Conservation (phyloP, 2,113 vertebrate species). For the Aix galericulata region DNA sequence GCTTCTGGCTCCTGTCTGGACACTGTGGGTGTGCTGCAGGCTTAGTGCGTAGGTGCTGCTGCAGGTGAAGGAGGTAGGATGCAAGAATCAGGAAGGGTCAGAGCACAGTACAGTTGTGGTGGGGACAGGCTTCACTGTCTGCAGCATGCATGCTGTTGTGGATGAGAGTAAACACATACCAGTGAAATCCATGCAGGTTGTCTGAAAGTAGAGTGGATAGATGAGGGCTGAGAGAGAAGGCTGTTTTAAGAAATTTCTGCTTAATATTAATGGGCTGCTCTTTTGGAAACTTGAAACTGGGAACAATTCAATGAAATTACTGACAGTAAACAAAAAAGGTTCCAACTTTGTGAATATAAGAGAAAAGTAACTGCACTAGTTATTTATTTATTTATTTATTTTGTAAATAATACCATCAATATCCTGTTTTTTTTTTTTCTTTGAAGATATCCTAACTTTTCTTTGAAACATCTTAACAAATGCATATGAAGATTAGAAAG, state of each 20-base stretch:
- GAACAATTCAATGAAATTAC: neutral
- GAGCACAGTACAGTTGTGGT: neutral
- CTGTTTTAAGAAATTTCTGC: neutral
- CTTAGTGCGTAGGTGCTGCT: neutral
- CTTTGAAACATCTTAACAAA: neutral
- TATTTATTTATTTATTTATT: rapidly evolving
- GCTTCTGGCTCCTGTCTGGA: neutral
- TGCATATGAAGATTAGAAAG: rapidly evolving
- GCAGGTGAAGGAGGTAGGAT: rapidly evolving
- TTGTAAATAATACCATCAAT: neutral
- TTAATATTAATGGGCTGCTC: neutral
- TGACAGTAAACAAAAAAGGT: neutral
- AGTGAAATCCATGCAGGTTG: neutral
- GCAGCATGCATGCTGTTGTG: neutral
- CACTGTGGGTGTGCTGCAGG: neutral
- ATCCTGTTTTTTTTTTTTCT: neutral
- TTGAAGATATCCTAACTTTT: neutral
- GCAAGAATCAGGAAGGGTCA: neutral
- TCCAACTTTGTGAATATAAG: neutral
- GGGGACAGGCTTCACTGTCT: neutral
- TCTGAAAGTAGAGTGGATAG: neutral
- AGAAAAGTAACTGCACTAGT: neutral
- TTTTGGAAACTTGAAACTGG: neutral
- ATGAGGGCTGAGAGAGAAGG: neutral
- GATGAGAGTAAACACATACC: neutral